Evolutionary conservation across 2,113 vertebrate species (phyloP).

Genomic region (Oryzias woworae): DNA sequence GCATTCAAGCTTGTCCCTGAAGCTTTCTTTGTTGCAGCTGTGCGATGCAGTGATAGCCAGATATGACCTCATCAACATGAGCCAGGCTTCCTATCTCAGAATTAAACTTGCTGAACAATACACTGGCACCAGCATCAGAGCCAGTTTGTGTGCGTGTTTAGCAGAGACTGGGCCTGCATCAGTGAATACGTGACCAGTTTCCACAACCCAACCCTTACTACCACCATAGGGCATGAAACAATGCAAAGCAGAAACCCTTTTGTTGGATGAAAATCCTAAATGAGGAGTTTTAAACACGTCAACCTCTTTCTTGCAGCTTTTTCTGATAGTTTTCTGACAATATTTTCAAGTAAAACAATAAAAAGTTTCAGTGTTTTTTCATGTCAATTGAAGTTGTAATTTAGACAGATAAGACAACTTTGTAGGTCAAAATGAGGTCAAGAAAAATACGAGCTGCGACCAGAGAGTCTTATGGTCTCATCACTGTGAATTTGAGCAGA

Average conservation of each 20-base stretch:
- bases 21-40: constrained; percentile 11
- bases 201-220: constrained; percentile 25
- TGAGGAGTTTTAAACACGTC: background rate
- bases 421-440: constrained; percentile 45
- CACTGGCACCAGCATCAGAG: constrained; percentile 32
- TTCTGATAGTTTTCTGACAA: background rate
- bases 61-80: constrained; percentile 49
- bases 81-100: constrained; percentile 42
- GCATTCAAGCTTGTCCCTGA: constrained; percentile 34
- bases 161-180: background rate
- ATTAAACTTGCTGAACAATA: constrained; percentile 61
- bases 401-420: background rate
- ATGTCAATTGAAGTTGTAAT: background rate
- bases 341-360: background rate
- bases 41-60: constrained; percentile 17
- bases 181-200: constrained; percentile 42
- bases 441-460: constrained; percentile 46
- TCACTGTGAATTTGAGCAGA: constrained; percentile 45
- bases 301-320: background rate
- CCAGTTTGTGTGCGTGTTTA: constrained; percentile 7
- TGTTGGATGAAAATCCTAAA: background rate
- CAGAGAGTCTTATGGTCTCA: constrained; percentile 42
- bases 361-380: background rate
- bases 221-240: constrained; percentile 41
- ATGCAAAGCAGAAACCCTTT: constrained; percentile 15